A percentile compares a stretch with the other conserved stretches of the same genome.
phyloP scores from a whole-genome alignment of 1,140 invertebrate species.

The Mesaphorura yosii region DNA sequence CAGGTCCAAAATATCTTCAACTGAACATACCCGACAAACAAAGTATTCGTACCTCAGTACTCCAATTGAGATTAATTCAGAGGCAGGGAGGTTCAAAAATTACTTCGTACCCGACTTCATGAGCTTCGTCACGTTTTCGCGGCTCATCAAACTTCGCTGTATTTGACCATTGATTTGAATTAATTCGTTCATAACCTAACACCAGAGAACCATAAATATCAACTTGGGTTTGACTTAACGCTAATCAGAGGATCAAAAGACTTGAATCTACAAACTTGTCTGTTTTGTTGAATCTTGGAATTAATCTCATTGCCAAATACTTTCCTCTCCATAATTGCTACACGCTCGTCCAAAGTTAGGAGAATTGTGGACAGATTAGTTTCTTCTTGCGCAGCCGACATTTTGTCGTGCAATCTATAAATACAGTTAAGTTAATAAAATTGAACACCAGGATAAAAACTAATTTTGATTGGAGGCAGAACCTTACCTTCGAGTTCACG shows the following conservation, averaged over 20 bases:
- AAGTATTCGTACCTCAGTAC: background rate
- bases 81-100: constrained; percentile 2
- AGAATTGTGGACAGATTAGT: constrained; percentile 3
- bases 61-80: no score
- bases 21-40: constrained; percentile 14
- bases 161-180: constrained; percentile 29
- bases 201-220: no score
- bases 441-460: no score
- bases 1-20: constrained; percentile 28
- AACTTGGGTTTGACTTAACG: background rate
- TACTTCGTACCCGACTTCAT: constrained; percentile 22
- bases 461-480: no score
- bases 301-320: constrained; percentile 25
- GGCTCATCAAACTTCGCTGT: constrained; percentile 17
- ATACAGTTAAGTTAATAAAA: no score
- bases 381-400: no score
- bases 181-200: constrained; percentile 27
- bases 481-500: no score
- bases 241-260: background rate
- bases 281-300: constrained; percentile 24
- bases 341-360: constrained; percentile 14
- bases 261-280: constrained; percentile 23
- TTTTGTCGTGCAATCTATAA: no score
- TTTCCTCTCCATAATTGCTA: constrained; percentile 17
- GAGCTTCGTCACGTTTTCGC: constrained; percentile 19